Conservation (phyloP, 2,888 invertebrate genomes). For the Asteroscopus sphinx region DNA sequence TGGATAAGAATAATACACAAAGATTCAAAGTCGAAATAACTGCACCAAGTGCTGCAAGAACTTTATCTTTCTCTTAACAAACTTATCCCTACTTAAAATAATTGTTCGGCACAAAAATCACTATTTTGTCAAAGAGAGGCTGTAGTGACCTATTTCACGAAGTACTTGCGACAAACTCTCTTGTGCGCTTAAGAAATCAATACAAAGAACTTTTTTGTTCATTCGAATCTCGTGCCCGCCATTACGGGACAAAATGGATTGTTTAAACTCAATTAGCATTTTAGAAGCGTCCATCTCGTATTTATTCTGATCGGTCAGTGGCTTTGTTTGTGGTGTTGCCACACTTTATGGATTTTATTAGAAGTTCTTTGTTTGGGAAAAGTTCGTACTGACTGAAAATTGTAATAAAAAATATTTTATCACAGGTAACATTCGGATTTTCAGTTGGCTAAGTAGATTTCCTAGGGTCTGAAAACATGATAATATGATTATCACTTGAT, state of each 20-base stretch:
- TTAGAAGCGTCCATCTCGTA: constrained; percentile 46
- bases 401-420: too few relatives aligned
- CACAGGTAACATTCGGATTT: too few relatives aligned
- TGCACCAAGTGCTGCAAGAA: constrained; percentile 14
- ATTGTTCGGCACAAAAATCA: constrained; percentile 45
- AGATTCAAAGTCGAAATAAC: constrained; percentile 9
- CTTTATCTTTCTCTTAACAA: constrained; percentile 29
- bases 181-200: constrained; percentile 53
- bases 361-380: neutral
- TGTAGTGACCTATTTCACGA: constrained; percentile 50
- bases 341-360: constrained; percentile 30
- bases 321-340: constrained; percentile 25
- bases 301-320: constrained; percentile 41
- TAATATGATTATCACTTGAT: too few relatives aligned
- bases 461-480: too few relatives aligned
- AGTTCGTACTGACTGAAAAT: too few relatives aligned
- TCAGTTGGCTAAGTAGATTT: too few relatives aligned
- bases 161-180: constrained; percentile 43
- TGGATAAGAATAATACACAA: constrained; percentile 1
- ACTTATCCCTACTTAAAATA: constrained; percentile 37
- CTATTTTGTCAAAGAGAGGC: constrained; percentile 46
- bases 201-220: constrained; percentile 56
- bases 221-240: constrained; percentile 55
- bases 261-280: constrained; percentile 56
- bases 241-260: constrained; percentile 56